These are phyloP conservation scores for Bos taurus DNA, from an alignment of 2,113 vertebrate genomes.

Conservation along the genomic window DNA sequence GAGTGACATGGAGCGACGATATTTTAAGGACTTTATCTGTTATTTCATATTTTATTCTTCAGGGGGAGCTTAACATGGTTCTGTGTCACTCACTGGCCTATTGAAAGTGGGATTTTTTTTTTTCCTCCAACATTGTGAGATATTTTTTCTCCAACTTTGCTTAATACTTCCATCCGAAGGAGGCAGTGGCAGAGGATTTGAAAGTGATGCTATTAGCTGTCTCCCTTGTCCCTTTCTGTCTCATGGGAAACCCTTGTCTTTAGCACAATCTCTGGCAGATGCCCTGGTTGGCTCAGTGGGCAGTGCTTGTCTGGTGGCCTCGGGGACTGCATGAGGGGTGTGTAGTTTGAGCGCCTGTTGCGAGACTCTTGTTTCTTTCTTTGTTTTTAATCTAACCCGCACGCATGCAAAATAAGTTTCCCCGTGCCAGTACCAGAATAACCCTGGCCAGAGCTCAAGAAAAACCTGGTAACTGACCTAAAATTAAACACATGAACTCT, in stretches of 20 bases:
- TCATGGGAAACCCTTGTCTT: background rate
- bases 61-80: background rate
- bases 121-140: background rate
- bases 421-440: conserved; percentile 46
- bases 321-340: background rate
- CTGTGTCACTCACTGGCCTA: background rate
- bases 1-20: background rate
- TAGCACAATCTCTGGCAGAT: background rate
- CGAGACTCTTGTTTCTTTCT: conserved; percentile 28
- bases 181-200: background rate
- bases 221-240: background rate
- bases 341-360: background rate
- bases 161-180: background rate
- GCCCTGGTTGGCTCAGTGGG: background rate
- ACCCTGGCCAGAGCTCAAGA: conserved; percentile 55
- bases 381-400: conserved; percentile 43
- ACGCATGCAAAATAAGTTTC: background rate
- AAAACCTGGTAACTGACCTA: conserved; percentile 57
- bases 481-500: conserved; percentile 62
- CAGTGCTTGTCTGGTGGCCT: background rate
- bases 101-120: conserved; percentile 20
- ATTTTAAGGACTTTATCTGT: conserved; percentile 15
- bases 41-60: conserved; percentile 19
- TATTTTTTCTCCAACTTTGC: background rate
- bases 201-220: background rate